Evolutionary conservation across 2,888 invertebrate species (phyloP).

Genomic region (Trissolcus brochymenae): DNA sequence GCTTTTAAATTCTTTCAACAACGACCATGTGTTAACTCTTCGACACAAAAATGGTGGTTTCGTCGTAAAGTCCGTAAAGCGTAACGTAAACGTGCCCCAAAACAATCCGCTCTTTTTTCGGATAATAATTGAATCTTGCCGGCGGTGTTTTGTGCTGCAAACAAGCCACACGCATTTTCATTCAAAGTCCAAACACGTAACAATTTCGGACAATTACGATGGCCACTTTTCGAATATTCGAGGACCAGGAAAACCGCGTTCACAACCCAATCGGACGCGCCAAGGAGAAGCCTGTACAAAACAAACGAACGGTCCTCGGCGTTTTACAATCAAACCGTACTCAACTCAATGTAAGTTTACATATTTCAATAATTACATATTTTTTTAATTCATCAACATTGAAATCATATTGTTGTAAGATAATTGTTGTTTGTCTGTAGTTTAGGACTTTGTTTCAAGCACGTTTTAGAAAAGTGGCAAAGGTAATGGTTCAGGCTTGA

Average conservation of each 20-base stretch:
- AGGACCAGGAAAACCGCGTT: constrained; percentile 84
- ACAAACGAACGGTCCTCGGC: constrained; percentile 82
- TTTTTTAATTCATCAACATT: background rate
- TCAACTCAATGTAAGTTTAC: constrained; percentile 78
- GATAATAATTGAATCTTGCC: background rate
- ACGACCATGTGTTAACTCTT: constrained; percentile 38
- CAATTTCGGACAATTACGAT: constrained; percentile 73
- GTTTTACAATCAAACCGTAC: constrained; percentile 80
- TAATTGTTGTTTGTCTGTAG: no score
- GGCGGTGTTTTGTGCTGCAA: background rate
- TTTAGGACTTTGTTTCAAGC: no score
- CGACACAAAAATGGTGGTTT: constrained; percentile 21
- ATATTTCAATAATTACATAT: background rate
- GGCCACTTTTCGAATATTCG: constrained; percentile 86
- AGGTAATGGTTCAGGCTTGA: background rate
- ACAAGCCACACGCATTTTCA: background rate
- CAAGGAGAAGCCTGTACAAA: constrained; percentile 76
- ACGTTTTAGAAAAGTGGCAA: background rate
- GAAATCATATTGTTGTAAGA: background rate
- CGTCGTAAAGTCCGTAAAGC: constrained; percentile 42
- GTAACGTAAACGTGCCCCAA: constrained; percentile 16
- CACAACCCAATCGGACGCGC: constrained; percentile 70
- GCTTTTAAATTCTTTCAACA: constrained; percentile 15
- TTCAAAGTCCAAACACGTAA: constrained; percentile 3
- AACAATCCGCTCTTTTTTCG: background rate